phyloP scores from a whole-genome alignment of 2,888 invertebrate species.

The Netelia fuscicornis region DNA sequence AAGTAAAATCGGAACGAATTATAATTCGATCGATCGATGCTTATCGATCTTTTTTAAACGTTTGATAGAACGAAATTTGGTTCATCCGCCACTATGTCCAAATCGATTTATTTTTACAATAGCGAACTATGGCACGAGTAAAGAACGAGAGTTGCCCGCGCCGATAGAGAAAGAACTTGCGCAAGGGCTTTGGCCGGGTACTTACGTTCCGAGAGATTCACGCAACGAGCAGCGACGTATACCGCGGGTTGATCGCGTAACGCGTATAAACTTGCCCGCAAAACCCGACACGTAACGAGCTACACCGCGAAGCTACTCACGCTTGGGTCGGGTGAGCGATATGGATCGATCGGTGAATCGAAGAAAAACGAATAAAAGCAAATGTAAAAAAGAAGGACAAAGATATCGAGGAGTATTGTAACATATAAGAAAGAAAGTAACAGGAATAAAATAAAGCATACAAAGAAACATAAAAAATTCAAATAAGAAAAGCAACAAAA shows the following conservation, averaged over 20 bases:
- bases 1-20: background rate
- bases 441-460: slow-evolving; percentile 8
- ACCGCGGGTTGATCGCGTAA: slow-evolving; percentile 60
- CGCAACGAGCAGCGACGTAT: slow-evolving; percentile 55
- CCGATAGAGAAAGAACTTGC: slow-evolving; percentile 51
- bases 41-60: too few species aligned
- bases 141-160: slow-evolving; percentile 13
- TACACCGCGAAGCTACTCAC: slow-evolving; percentile 44
- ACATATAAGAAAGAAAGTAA: slow-evolving; percentile 38
- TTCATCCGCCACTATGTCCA: too few species aligned
- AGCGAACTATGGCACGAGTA: background rate
- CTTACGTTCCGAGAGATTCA: slow-evolving; percentile 39
- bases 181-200: slow-evolving; percentile 57
- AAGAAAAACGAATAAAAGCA: background rate
- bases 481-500: background rate
- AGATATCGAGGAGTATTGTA: background rate
- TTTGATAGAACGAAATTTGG: too few species aligned
- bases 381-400: slow-evolving; percentile 28
- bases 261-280: slow-evolving; percentile 50
- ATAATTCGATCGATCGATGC: too few species aligned
- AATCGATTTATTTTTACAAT: too few species aligned
- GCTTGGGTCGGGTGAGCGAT: slow-evolving; percentile 51
- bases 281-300: slow-evolving; percentile 54
- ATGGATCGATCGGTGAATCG: slow-evolving; percentile 59
- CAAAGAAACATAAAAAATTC: background rate